Evolutionary conservation across 2,797 vertebrate species (phyloP).

Genomic region (Myotis planiceps): DNA sequence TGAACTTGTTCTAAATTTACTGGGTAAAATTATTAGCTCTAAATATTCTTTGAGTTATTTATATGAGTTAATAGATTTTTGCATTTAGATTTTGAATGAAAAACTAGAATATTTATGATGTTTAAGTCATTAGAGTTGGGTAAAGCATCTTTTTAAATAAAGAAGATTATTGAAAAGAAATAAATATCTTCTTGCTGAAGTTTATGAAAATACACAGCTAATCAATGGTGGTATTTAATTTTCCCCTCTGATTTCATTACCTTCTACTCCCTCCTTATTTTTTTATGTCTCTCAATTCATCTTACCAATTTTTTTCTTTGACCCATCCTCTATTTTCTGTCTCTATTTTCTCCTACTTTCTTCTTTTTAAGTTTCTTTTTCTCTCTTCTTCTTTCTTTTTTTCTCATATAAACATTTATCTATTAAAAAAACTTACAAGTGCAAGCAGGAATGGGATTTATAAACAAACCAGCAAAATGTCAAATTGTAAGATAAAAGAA

Average conservation of each 20-base stretch:
- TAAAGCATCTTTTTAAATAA: slow-evolving; percentile 52
- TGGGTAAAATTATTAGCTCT: slow-evolving; percentile 52
- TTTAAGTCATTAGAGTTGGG: slow-evolving; percentile 38
- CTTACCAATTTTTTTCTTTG: neutral
- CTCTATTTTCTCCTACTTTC: neutral
- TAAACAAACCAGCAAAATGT: slow-evolving; percentile 26
- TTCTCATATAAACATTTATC: neutral
- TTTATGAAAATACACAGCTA: slow-evolving; percentile 17
- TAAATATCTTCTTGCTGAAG: slow-evolving; percentile 49
- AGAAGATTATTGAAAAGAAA: slow-evolving; percentile 59
- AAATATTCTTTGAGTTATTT: slow-evolving; percentile 67
- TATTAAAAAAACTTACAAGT: neutral
- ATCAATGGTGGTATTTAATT: neutral
- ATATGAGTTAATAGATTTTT: slow-evolving; percentile 54
- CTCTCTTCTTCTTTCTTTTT: neutral
- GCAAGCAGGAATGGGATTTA: neutral
- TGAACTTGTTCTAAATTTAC: slow-evolving; percentile 59
- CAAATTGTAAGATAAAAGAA: neutral
- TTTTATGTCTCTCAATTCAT: neutral
- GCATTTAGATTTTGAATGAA: slow-evolving; percentile 39
- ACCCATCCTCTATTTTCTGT: neutral
- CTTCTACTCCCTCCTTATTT: neutral
- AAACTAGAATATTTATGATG: slow-evolving; percentile 61
- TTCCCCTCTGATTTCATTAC: neutral
- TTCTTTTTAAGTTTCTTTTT: neutral